Evolutionary conservation across 1,140 invertebrate genomes (phyloP), one percentile per base, ranked within the genome.

Genomic region (Bombus huntii): DNA sequence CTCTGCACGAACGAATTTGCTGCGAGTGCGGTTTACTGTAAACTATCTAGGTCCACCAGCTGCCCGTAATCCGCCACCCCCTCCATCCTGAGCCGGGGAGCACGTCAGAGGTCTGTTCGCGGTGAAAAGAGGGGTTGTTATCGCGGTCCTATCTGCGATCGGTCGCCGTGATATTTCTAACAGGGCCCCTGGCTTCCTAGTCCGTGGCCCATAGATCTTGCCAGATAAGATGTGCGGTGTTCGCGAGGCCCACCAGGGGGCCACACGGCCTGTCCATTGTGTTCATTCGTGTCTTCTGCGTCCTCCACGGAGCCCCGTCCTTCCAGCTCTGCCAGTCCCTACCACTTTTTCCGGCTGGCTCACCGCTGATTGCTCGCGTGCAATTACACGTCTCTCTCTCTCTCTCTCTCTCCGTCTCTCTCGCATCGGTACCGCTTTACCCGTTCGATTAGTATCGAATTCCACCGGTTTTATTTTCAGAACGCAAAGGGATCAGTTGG

Each of bases 161-260:
- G 89, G 88, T 62, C 89, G 84, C 47, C 42, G 85, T 91, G 94
- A 94, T 94, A 94, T 93, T 93, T 94, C 93, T 94, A 94, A 94
- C 94, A 94, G 93, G 92, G 91, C 91, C 92, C 89, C 90, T 89
- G 89, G 91, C 88, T 92, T 53, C 90, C 93, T 92, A 91, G 88
- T 89, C 80, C 83, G 66, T 87, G 83, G 83, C 74, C 91, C 85
- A 90, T 88, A 91, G 94, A 94, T 94, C 90, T 88, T 70, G 75
- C 31, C 77, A 89, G 93, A 94, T 94, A 94, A 94, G 92, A 85
- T 89, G 87, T 92, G 91, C 89, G 91, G 93, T 91, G 93, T 92
- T 92, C 93, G 93, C 90, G 93, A 90, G 91, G 85, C 92, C 93
- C 93, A 94, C 92, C 92, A 87, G 93, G 93, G 92, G 93, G 91